These are phyloP conservation scores for Syrista parreyssii DNA, from an alignment of 2,888 invertebrate genomes.

Conservation along the genomic window DNA sequence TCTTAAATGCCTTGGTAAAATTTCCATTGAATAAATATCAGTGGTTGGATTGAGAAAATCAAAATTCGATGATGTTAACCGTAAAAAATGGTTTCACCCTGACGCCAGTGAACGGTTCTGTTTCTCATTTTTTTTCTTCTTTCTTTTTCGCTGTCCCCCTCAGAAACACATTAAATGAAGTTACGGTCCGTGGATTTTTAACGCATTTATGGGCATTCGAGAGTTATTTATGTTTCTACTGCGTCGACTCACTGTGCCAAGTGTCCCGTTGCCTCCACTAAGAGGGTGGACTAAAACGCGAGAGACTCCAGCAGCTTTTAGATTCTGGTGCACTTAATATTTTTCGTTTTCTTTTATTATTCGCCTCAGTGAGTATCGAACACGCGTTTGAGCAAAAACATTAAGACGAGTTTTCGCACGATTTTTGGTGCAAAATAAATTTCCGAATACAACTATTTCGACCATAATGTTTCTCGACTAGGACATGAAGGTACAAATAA, in stretches of 20 bases:
- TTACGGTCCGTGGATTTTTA: conserved; percentile 58
- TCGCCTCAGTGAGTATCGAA: neutral
- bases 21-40: neutral
- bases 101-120: conserved; percentile 23
- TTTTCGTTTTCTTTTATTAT: neutral
- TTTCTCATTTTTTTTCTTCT: conserved; percentile 42
- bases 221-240: conserved; percentile 54
- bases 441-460: neutral
- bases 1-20: neutral
- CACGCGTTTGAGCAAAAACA: neutral
- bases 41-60: neutral
- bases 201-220: conserved; percentile 58
- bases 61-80: neutral
- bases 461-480: neutral
- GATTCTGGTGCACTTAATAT: neutral
- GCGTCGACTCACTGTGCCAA: conserved; percentile 11
- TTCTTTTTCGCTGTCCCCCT: conserved; percentile 29
- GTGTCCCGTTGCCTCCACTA: neutral
- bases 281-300: conserved; percentile 1
- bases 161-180: conserved; percentile 54
- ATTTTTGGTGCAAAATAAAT: neutral
- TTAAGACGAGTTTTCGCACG: neutral
- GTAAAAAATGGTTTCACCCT: neutral
- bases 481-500: neutral
- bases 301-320: neutral